Base-by-base conservation (phyloP, 1,140 invertebrate genomes). In the Lysiphlebus fabarum region DNA sequence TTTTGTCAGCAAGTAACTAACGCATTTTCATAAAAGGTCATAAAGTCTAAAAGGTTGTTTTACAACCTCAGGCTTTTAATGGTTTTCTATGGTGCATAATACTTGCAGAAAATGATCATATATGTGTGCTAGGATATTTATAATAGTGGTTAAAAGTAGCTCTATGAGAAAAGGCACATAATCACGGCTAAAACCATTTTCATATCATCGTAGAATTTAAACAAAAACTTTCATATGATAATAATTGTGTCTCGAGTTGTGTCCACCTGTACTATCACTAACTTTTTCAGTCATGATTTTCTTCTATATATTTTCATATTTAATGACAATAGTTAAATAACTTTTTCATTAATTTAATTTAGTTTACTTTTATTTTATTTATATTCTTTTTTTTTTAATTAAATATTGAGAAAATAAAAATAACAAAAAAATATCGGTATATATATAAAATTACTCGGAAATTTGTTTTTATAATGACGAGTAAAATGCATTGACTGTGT, bases 21-120 rank as follows among this genome's bases (percentile, higher is more conserved):
- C 55, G 56, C 51, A 55, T 61, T 64, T 61, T 56, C 50, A 57
- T 63, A 54, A 63, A 67, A 65, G 63, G 58, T 70, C 67, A 63
- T 71, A 70, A 70, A 69, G 62, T 62, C 62, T 70, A 65, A 51
- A 70, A 70, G 66, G 69, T 62, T 60, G 65, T 63, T 71, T 70
- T 70, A 71, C 68, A 71, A 61, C 65, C 61, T 53, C 36, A 14
- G 41, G 38, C 53, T 61, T 56, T 61, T 59, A 55, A 58, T 62
- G 47, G 47, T 40, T 36, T 51, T 11, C 49, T 55, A 55, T 60
- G 17, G 58, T 63, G 62, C 58, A 60, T 63, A 71, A 71, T 65
- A 59, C 63, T 66, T 63, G 65, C 67, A 63, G 64, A 66, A 70
- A 70, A 62, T 53, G 45, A 11, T 26, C n/a, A 44, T 17, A 44